Conservation (phyloP, 2,888 invertebrate genomes). For the Xanthorhoe designata region DNA sequence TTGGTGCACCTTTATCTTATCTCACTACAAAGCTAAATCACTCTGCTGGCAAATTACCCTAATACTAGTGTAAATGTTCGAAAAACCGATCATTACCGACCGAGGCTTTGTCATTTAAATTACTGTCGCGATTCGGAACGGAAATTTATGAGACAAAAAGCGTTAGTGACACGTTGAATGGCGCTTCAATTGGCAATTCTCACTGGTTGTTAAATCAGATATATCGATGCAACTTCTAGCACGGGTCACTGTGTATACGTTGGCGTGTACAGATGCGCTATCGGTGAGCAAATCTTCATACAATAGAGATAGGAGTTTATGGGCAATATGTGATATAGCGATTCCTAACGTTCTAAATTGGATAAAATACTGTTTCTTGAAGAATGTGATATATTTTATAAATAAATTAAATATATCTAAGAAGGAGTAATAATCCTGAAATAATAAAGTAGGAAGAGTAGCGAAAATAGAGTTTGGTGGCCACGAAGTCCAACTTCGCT, state of each 20-base stretch:
- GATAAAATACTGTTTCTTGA: neutral
- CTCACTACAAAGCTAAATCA: too few species aligned
- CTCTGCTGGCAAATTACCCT: too few species aligned
- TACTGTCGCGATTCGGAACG: neutral
- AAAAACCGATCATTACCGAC: neutral
- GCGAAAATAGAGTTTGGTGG: too few species aligned
- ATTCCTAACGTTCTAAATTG: neutral
- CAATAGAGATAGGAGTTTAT: neutral
- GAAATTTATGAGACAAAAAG: neutral
- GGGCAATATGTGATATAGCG: conserved; percentile 5
- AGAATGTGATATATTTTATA: neutral
- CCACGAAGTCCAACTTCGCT: too few species aligned
- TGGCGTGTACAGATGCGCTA: conserved; percentile 29
- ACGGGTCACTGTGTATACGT: neutral
- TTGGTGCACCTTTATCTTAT: too few species aligned
- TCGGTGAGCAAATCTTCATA: conserved; percentile 9
- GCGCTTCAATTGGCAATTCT: neutral
- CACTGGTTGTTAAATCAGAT: neutral
- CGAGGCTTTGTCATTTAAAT: neutral
- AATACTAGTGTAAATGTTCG: neutral
- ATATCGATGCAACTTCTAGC: neutral
- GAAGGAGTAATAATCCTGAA: too few species aligned
- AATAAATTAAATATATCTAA: too few species aligned
- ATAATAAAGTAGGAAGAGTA: too few species aligned
- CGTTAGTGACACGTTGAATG: neutral